Evolutionary conservation across 2,888 invertebrate genomes (phyloP), one percentile per base, ranked within the genome.

Genomic region (Dastarcus helophoroides): DNA sequence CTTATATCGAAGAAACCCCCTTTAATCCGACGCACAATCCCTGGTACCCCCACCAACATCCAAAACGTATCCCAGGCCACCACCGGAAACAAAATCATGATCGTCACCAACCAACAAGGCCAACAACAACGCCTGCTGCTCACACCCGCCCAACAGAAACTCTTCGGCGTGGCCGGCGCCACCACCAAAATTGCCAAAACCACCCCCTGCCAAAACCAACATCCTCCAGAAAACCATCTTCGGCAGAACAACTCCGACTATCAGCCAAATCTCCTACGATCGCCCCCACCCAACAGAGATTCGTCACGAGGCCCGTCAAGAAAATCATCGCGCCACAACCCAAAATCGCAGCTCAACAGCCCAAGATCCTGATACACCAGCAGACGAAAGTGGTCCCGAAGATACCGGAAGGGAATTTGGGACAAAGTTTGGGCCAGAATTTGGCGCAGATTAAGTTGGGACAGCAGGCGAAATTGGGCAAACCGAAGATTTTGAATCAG

Each of bases 91-190:
- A 73, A 73, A 31, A 69, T 74, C 14, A 73, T 75, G 74, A 71
- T 75, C 22, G 68, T 74, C 28, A 75, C 74, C 1, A 70, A 73
- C 45, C 67, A 71, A 31, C 71, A 72, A 47, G 73, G 74, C 9
- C 63, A 69, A 14, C 72, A 73, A 41, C 71, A 72, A 10, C 62
- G 71, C 40, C 65, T 74, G 44, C 59, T 74, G 2, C 56, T 75
- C 25, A 73, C 71, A 4, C 71, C 73, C 0, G 69, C 71, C 36
- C 73, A 74, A 45, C 71, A 71, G 42, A 71, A 71, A 51, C 63
- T 71, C 42, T 50, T 73, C 30, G 69, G 71, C 29, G 68, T 71
- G 11, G 68, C 70, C 43, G n/a, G n/a, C n/a, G 66, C 43, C n/a
- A 13, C 39, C 19, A 33, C 37, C 25, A 1, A 26, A 26, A 14